A percentile compares a stretch with the other conserved stretches of the same genome.
Evolutionary conservation across 1,140 invertebrate species (phyloP).

Genomic region (Zophobas atratus): DNA sequence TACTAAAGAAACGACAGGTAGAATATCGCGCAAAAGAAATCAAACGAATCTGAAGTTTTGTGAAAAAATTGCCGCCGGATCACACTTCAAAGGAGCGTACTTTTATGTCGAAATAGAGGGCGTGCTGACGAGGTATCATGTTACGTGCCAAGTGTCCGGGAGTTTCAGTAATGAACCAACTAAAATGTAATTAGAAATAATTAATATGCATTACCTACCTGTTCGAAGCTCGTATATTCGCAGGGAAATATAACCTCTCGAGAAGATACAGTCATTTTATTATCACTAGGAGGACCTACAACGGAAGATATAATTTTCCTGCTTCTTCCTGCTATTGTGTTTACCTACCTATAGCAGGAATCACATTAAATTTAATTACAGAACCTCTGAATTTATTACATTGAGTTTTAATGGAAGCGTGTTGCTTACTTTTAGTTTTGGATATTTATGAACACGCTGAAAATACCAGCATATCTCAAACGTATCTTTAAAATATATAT

Average conservation of each 20-base stretch:
- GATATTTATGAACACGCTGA: neutral
- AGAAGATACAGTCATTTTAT: slow-evolving; percentile 23
- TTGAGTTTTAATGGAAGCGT: neutral
- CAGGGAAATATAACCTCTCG: slow-evolving; percentile 14
- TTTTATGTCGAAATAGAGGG: neutral
- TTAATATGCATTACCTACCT: slow-evolving; percentile 52
- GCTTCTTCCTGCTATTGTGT: slow-evolving; percentile 41
- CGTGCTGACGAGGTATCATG: slow-evolving; percentile 1
- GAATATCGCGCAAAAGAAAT: neutral
- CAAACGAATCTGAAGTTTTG: slow-evolving; percentile 1
- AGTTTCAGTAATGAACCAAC: slow-evolving; percentile 50
- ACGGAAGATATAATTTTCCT: slow-evolving; percentile 39
- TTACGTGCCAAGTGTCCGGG: slow-evolving; percentile 33
- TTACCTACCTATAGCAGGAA: neutral
- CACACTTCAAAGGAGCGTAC: slow-evolving; percentile 7
- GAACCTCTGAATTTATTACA: slow-evolving; percentile 25
- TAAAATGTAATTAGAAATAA: slow-evolving; percentile 52
- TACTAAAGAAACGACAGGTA: neutral
- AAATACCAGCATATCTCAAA: neutral
- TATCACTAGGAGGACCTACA: slow-evolving; percentile 26
- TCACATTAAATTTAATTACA: slow-evolving; percentile 38
- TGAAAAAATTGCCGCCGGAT: slow-evolving; percentile 10
- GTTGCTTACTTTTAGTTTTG: neutral
- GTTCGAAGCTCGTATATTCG: slow-evolving; percentile 47
- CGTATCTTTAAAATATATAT: too few relatives aligned